Base-by-base conservation (phyloP, 2,888 invertebrate genomes). In the Harpalus rubripes region DNA sequence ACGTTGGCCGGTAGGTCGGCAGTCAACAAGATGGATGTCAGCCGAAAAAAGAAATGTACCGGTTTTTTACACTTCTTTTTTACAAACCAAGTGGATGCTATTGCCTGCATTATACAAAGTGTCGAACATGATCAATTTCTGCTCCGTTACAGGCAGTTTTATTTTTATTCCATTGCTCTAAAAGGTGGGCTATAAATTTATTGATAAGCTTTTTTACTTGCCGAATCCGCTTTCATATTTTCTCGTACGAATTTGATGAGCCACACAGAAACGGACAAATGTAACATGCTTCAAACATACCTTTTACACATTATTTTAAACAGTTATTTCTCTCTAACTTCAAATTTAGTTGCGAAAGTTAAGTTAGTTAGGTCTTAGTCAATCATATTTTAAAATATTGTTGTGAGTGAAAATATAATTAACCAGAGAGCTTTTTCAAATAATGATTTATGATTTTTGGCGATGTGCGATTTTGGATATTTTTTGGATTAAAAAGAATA, bases 61-160 rank as follows among this genome's bases (percentile, higher is more conserved):
- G 15, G 1, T 68, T 68, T 68, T 65, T n/a, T 65, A 65, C 32
- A 26, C n/a, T 65, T 65, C 65, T 26, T 65, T 65, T 68, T 68
- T 68, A 39, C 32, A 32, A 68, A 68, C 39, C 32, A 68, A 68
- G 68, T 39, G 68, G 39, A 68, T 39, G 68, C 12, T 68, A 68
- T 68, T 68, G 68, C 68, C 15, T 68, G 68, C 41, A 68, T 68
- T 68, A 68, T 68, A 68, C 39, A 68, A 68, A 68, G 32, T 68
- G 68, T 68, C 68, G 41, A 68, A 68, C 32, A 68, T 68, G 68
- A 68, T 68, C 39, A 39, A 68, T 68, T 68, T 68, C 68, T 68
- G n/a, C 39, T 15, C 2, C 32, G 32, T 12, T 63, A 16, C 22
- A 63, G 63, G 10, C 22, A 63, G 26, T 63, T 68, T 68, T 39